Evolutionary conservation across 2,888 invertebrate species (phyloP).

Genomic region (Agrotis puta): DNA sequence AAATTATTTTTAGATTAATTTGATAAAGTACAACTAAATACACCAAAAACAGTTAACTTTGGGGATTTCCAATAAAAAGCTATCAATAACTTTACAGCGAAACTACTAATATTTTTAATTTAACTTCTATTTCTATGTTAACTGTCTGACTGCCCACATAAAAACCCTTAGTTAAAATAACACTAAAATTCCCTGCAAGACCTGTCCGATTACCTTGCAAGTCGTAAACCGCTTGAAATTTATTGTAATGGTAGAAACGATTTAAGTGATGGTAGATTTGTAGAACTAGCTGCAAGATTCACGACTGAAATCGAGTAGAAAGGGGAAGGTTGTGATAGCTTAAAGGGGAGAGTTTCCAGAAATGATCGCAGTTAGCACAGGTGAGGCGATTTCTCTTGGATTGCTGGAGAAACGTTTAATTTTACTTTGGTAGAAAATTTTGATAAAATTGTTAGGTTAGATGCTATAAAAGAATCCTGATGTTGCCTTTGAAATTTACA

Average conservation of each 20-base stretch:
- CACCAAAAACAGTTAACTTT: too few relatives aligned
- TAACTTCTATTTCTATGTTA: background rate
- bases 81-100: too few relatives aligned
- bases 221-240: constrained; percentile 37
- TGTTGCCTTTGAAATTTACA: too few relatives aligned
- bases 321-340: constrained; percentile 26
- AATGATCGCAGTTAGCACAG: constrained; percentile 19
- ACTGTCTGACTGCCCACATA: background rate
- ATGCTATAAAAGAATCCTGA: background rate
- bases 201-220: constrained; percentile 16
- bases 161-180: constrained; percentile 29
- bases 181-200: constrained; percentile 16
- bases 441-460: too few relatives aligned
- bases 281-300: constrained; percentile 51
- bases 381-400: constrained; percentile 15
- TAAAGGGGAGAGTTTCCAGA: constrained; percentile 1
- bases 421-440: background rate
- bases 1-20: too few relatives aligned
- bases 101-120: background rate
- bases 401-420: background rate
- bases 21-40: too few relatives aligned
- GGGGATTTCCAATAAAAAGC: too few relatives aligned
- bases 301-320: constrained; percentile 13
- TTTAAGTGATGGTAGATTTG: constrained; percentile 56
- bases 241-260: constrained; percentile 46